Conservation (phyloP, 2,113 vertebrate genomes). For the Cariama cristata region DNA sequence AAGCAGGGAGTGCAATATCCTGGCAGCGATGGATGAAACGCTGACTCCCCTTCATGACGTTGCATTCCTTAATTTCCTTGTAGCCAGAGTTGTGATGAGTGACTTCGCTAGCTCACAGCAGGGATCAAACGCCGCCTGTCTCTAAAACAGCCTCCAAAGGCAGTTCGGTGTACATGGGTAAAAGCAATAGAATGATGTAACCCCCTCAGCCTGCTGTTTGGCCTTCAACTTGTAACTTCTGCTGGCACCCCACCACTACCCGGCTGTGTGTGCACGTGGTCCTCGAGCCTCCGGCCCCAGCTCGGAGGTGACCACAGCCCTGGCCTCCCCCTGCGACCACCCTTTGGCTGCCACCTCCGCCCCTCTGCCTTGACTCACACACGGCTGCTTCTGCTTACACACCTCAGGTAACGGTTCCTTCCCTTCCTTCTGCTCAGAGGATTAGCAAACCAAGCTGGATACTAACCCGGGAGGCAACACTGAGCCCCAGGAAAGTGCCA, state of each 20-base stretch:
- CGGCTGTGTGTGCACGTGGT: background rate
- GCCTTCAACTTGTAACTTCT: background rate
- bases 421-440: background rate
- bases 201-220: background rate
- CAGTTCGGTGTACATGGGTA: background rate
- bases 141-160: background rate
- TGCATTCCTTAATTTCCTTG: background rate
- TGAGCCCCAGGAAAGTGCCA: background rate
- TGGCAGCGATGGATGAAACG: background rate
- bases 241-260: background rate
- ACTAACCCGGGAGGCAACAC: background rate
- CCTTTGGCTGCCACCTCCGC: background rate
- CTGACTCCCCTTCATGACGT: background rate
- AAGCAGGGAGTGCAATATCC: background rate
- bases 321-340: background rate
- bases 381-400: background rate
- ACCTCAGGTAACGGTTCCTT: background rate
- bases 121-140: background rate
- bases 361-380: background rate
- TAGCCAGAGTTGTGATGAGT: background rate
- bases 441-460: background rate
- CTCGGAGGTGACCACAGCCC: background rate
- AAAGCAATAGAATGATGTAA: background rate
- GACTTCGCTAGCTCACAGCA: background rate
- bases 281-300: background rate